phyloP scores from a whole-genome alignment of 23 tunicate species.

The Halocynthia aurantium region DNA sequence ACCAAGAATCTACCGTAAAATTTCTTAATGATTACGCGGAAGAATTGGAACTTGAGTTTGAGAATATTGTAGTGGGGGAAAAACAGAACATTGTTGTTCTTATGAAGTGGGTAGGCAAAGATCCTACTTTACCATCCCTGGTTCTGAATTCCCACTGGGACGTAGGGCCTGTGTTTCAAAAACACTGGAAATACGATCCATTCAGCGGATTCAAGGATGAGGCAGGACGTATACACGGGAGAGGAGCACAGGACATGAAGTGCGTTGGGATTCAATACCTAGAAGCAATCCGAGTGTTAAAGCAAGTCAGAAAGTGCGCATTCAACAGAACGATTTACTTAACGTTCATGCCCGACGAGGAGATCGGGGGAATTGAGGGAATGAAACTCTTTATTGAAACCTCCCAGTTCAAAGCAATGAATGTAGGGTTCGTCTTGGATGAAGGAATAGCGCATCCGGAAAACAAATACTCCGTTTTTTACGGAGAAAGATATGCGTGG shows the following conservation, averaged over 20 bases:
- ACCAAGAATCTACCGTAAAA: constrained; percentile 24
- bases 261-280: constrained; percentile 93
- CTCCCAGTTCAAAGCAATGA: constrained; percentile 31
- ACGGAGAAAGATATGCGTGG: constrained; percentile 78
- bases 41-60: constrained; percentile 5
- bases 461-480: constrained; percentile 56
- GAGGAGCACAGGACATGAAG: constrained; percentile 98
- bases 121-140: constrained; percentile 69
- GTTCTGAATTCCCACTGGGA: constrained; percentile 87
- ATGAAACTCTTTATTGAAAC: constrained; percentile 66
- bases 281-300: constrained; percentile 75
- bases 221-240: constrained; percentile 78
- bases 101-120: constrained; percentile 69
- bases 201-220: constrained; percentile 78
- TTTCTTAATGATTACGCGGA: constrained; percentile 17
- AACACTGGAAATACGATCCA: constrained; percentile 85
- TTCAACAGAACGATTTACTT: constrained; percentile 51
- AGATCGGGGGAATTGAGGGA: constrained; percentile 79
- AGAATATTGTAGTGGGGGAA: neutral
- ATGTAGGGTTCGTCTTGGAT: constrained; percentile 80
- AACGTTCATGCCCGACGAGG: constrained; percentile 86
- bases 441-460: constrained; percentile 90
- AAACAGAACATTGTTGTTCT: constrained; percentile 24
- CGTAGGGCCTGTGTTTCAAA: constrained; percentile 86
- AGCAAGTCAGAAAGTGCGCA: constrained; percentile 5